phyloP scores from a whole-genome alignment of 2,797 vertebrate genomes.

The Ctenosaura bakeri region DNA sequence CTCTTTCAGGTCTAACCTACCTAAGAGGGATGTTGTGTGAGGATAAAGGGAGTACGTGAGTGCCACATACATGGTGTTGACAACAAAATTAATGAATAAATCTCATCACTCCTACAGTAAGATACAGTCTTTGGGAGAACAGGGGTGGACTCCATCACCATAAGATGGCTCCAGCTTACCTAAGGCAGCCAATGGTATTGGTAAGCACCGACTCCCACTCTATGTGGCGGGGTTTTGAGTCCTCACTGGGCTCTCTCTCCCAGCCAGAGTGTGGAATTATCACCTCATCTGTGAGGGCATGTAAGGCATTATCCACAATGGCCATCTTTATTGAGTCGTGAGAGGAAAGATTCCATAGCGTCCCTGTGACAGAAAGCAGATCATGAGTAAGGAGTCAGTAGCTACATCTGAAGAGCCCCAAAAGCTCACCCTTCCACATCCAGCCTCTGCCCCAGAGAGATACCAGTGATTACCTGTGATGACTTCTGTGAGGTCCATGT shows the following conservation, averaged over 20 bases:
- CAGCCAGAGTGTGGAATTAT: slow-evolving; percentile 94
- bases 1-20: neutral
- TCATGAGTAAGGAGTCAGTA: neutral
- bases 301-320: slow-evolving; percentile 93
- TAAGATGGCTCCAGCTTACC: slow-evolving; percentile 78
- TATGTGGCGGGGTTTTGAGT: slow-evolving; percentile 91
- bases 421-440: neutral
- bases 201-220: slow-evolving; percentile 96
- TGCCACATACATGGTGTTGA: too few relatives aligned
- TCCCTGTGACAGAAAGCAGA: slow-evolving; percentile 80
- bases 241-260: slow-evolving; percentile 90
- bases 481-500: slow-evolving; percentile 93
- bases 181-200: slow-evolving; percentile 95
- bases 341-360: slow-evolving; percentile 96
- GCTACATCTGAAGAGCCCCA: too few relatives aligned
- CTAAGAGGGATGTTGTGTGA: neutral
- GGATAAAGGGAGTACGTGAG: neutral
- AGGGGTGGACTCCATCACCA: neutral
- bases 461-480: slow-evolving; percentile 87
- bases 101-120: neutral
- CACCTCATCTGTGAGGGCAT: slow-evolving; percentile 92
- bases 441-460: neutral
- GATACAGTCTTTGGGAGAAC: neutral
- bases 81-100: too few relatives aligned
- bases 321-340: slow-evolving; percentile 98